Percentiles rank a stretch among this genome's conserved stretches.
Evolutionary conservation across 1,140 invertebrate species (phyloP).

Genomic region (Anastrepha ludens): DNA sequence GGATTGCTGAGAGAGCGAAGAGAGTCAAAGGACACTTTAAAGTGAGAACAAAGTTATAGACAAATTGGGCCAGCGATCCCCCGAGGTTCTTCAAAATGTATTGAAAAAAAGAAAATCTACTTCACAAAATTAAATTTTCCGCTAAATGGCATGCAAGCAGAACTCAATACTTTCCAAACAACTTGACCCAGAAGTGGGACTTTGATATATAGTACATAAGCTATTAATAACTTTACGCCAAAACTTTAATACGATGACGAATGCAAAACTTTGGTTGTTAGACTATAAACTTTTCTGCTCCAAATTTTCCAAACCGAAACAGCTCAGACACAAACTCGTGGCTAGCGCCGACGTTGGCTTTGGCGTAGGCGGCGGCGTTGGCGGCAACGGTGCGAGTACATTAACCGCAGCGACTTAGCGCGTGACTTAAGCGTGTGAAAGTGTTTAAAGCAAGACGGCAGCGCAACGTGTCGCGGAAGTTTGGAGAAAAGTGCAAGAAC

Average conservation of each 20-base stretch:
- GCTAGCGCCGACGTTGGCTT: not conserved
- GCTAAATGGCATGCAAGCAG: conserved; percentile 29
- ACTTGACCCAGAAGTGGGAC: conserved; percentile 37
- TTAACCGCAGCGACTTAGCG: conserved; percentile 26
- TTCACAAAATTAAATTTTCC: not conserved
- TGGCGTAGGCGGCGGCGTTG: not conserved
- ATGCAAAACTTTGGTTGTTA: conserved; percentile 50
- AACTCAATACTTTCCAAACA: conserved; percentile 47
- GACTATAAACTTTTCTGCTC: conserved; percentile 49
- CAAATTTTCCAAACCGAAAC: conserved; percentile 32
- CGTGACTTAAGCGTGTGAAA: conserved; percentile 26
- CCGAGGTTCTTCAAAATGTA: no score
- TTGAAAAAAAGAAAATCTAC: no score
- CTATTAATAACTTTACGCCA: conserved; percentile 48
- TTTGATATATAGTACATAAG: conserved; percentile 5
- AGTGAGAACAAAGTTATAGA: no score
- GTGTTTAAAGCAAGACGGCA: not conserved
- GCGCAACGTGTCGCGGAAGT: conserved; percentile 16
- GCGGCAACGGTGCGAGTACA: conserved; percentile 16
- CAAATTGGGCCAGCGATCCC: no score
- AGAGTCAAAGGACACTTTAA: no score
- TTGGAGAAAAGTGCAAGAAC: conserved; percentile 50
- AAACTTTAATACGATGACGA: conserved; percentile 51
- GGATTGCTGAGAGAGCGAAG: no score
- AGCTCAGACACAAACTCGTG: not conserved